phyloP scores from a whole-genome alignment of 2,888 invertebrate species.

The Lacanobia wlatinum region DNA sequence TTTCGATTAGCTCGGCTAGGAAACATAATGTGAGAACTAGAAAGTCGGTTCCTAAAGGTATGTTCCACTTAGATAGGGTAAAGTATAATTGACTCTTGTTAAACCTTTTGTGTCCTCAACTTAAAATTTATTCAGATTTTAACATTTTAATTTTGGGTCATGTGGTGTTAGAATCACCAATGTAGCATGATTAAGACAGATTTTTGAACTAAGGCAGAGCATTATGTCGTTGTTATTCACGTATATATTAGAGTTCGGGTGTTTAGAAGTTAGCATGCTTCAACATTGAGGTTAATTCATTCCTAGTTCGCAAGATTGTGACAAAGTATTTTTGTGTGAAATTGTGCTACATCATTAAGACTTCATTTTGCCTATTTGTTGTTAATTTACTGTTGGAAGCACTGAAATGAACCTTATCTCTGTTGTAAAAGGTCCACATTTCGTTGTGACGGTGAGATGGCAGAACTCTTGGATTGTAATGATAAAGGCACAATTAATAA shows the following conservation, averaged over 20 bases:
- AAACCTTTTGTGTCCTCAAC: constrained; percentile 6
- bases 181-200: neutral
- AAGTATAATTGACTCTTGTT: constrained; percentile 65
- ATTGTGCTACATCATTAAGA: neutral
- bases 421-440: constrained; percentile 32
- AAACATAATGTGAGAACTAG: constrained; percentile 74
- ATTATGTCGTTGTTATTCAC: neutral
- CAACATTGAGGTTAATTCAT: neutral
- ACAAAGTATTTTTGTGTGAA: neutral
- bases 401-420: constrained; percentile 26
- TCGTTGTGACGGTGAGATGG: constrained; percentile 24
- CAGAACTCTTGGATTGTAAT: constrained; percentile 43
- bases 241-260: neutral
- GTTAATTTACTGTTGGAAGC: neutral
- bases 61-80: constrained; percentile 74
- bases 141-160: neutral
- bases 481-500: constrained; percentile 26
- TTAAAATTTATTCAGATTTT: neutral
- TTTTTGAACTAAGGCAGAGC: neutral
- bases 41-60: constrained; percentile 70
- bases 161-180: constrained; percentile 10
- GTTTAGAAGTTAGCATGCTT: constrained; percentile 11
- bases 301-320: neutral
- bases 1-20: constrained; percentile 78
- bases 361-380: neutral